Evolutionary conservation across 2,797 vertebrate species (phyloP).

Genomic region (Danio albolineatus): DNA sequence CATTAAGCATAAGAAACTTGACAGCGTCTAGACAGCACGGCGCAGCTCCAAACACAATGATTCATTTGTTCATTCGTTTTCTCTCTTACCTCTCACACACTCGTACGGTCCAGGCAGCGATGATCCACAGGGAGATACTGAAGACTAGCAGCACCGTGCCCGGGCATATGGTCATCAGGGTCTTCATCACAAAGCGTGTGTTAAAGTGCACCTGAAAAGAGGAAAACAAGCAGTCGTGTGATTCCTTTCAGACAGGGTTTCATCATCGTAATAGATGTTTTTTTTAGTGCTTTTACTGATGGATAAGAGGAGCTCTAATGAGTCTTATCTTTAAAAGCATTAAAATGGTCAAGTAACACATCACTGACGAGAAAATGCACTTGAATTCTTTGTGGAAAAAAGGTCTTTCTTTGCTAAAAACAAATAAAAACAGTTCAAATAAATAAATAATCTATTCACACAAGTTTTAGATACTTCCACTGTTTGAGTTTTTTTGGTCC

Average conservation of each 20-base stretch:
- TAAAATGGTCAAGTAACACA: no score
- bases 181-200: constrained; percentile 99
- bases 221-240: constrained; percentile 10
- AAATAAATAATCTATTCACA: no score
- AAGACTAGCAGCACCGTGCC: constrained; percentile 97
- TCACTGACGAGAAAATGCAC: no score
- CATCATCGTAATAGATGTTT: not conserved
- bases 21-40: constrained; percentile 41
- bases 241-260: not conserved
- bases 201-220: constrained; percentile 94
- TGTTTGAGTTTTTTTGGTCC: no score
- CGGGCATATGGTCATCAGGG: constrained; percentile 98
- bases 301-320: not conserved
- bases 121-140: constrained; percentile 99
- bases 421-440: no score
- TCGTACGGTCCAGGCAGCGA: constrained; percentile 96
- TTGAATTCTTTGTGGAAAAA: no score
- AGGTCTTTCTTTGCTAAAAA: no score
- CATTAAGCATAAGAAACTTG: constrained; percentile 41
- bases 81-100: constrained; percentile 93
- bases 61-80: constrained; percentile 31
- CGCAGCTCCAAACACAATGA: constrained; percentile 6
- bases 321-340: no score
- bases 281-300: not conserved
- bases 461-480: no score